Percentiles rank a stretch among this genome's conserved stretches.
Conservation (phyloP, 2,113 vertebrate species). For the Otolemur garnettii region DNA sequence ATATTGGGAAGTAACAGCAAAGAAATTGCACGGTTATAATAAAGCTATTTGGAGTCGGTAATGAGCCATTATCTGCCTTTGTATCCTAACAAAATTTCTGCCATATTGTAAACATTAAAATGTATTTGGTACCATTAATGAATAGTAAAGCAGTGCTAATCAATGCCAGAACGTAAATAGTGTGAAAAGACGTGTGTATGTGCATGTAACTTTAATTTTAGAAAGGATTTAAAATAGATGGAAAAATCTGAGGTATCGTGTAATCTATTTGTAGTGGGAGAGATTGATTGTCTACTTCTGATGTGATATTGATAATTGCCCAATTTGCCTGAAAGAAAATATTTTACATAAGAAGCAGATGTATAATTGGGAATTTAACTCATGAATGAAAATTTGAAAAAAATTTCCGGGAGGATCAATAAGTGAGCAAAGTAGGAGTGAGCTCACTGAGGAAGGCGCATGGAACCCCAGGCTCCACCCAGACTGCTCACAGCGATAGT, state of each 20-base stretch:
- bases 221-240: neutral
- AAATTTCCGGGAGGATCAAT: neutral
- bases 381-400: neutral
- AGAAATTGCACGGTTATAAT: neutral
- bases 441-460: neutral
- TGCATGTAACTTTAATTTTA: neutral
- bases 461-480: neutral
- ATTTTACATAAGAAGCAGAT: neutral
- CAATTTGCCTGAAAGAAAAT: neutral
- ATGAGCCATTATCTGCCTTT: neutral
- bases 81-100: neutral
- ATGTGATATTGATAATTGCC: neutral
- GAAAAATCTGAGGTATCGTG: neutral
- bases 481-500: neutral
- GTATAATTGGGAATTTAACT: neutral
- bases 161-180: neutral
- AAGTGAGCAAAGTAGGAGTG: neutral
- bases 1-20: neutral
- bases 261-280: neutral
- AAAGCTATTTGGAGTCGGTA: neutral
- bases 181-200: neutral
- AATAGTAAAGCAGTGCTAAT: neutral
- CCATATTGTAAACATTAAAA: neutral
- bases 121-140: neutral
- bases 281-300: neutral